phyloP scores from a whole-genome alignment of 2,797 vertebrate species.

The Etheostoma perlongum region DNA sequence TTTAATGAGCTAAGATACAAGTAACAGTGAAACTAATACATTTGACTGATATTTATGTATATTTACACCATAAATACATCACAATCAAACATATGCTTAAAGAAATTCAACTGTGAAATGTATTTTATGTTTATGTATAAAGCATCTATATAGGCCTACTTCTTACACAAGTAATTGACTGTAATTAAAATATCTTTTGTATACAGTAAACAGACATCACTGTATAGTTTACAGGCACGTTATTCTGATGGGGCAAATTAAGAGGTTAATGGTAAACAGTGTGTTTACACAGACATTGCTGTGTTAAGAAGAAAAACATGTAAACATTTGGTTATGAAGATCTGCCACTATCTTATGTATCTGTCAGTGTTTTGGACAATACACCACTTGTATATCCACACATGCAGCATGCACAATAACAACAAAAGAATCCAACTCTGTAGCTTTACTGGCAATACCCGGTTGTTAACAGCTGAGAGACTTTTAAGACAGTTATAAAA shows the following conservation, averaged over 20 bases:
- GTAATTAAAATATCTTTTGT: conserved; percentile 12
- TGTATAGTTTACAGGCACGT: conserved; percentile 19
- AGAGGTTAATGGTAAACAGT: conserved; percentile 41
- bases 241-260: conserved; percentile 21
- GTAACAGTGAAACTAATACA: conserved; percentile 64
- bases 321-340: conserved; percentile 65
- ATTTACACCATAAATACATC: conserved; percentile 73
- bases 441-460: background rate
- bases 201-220: conserved; percentile 34
- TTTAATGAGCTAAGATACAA: conserved; percentile 38
- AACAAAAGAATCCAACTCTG: conserved; percentile 11
- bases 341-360: conserved; percentile 23
- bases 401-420: conserved; percentile 10
- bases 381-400: conserved; percentile 7
- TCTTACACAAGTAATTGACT: conserved; percentile 14
- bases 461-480: conserved; percentile 27
- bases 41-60: conserved; percentile 33
- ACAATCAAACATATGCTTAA: conserved; percentile 43
- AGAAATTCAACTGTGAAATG: conserved; percentile 51
- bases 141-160: background rate
- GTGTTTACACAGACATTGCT: conserved; percentile 27
- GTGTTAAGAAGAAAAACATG: conserved; percentile 48
- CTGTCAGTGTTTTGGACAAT: conserved; percentile 20
- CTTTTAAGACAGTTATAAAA: conserved; percentile 55
- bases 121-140: conserved; percentile 15